Evolutionary conservation across 35 echinoderm and acorn worm species (phyloP), one percentile per base, ranked within the genome.

Genomic region (Acanthaster planci): DNA sequence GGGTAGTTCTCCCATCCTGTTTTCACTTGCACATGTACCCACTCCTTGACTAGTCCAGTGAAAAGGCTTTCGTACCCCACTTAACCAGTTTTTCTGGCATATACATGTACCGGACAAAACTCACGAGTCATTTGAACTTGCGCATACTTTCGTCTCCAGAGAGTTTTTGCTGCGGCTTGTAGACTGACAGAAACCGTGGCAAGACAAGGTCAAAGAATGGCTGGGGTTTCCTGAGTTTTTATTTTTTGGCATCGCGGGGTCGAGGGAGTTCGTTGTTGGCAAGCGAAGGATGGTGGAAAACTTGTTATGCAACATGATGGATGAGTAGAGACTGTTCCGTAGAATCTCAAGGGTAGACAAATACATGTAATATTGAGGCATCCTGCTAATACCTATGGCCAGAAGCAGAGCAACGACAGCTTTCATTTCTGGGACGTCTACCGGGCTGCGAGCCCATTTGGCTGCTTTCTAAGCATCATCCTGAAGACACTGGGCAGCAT

Each of bases 41-140:
- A 14, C 26, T 78, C 0, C 7, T n/a, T 19, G 77, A 78, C n/a
- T 78, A 22, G 32, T 50, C 18, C 31, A 78, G 40, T 1, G 77
- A 38, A 22, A 78, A 78, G 14, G 77, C 77, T 22, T 78, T 78
- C 40, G 37, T 78, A 1, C 77, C 77, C 77, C 77, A 78, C n/a
- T 78, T 78, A 0, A 78, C 40, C 0, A 34, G 77, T 5, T 78
- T 78, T 50, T 78, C 37, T 0, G 77, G 77, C 77, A 78, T 78
- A 34, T 35, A 78, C 77, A 78, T 78, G 77, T 35, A 78, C 77
- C 37, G 77, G 1, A 78, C 30, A 37, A 78, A 78, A 21, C 77
- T 50, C 8, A 78, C 10, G 8, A 22, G 22, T 22, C 77, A 22
- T n/a, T 78, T 78, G 77, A 78, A 78, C 21, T 37, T 78, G 0